Conservation (phyloP, 2,888 invertebrate species). For the Tolmerus cingulatus region DNA sequence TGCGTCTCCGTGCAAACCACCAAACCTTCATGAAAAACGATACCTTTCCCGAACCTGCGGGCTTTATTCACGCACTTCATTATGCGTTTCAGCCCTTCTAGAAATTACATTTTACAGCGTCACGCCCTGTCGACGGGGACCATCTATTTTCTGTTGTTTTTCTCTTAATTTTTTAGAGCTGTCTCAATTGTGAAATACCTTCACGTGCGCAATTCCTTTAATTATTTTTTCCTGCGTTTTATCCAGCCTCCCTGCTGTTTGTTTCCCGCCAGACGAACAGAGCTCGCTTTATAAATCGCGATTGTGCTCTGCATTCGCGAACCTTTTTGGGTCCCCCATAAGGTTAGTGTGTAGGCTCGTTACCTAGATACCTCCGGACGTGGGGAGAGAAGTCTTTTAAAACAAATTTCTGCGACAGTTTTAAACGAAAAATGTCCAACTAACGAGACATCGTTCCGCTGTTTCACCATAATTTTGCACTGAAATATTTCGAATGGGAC, state of each 20-base stretch:
- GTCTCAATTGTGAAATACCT: conserved; percentile 16
- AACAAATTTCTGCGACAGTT: conserved; percentile 30
- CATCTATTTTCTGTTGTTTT: background rate
- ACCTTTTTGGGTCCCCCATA: background rate
- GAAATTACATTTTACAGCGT: background rate
- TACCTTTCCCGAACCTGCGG: background rate
- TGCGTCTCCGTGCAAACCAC: background rate
- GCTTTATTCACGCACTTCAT: background rate
- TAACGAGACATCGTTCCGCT: conserved; percentile 13
- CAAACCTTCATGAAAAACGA: background rate
- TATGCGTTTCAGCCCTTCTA: background rate
- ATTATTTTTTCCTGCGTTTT: background rate
- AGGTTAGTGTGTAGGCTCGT: background rate
- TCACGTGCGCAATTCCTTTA: conserved; percentile 5
- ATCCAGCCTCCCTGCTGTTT: background rate
- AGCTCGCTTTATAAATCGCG: background rate
- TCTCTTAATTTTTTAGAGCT: background rate
- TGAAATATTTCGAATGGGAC: conserved; percentile 4
- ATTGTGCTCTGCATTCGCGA: background rate
- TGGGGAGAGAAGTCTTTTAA: background rate
- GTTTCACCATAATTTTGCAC: conserved; percentile 8
- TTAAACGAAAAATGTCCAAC: background rate
- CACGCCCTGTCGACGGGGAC: background rate
- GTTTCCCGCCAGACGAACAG: background rate
- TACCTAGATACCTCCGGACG: background rate